These are phyloP conservation scores for Cossypha niveicapilla DNA, from an alignment of 2,797 vertebrate species.

Conservation along the genomic window DNA sequence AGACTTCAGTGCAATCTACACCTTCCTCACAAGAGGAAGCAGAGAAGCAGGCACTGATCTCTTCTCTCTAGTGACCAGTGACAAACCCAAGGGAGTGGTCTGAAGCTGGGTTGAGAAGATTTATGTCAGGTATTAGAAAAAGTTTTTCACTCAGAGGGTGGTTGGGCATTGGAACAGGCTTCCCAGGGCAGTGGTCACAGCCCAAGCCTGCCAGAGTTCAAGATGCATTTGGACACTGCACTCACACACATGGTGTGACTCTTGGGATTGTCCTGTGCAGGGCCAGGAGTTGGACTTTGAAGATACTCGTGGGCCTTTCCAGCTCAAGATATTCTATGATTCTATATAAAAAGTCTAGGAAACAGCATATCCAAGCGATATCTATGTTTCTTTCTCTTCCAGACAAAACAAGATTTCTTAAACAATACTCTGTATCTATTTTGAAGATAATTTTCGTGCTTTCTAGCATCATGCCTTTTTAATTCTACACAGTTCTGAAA, in stretches of 20 bases:
- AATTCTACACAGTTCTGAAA: background rate
- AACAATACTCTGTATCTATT: background rate
- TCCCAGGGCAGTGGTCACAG: background rate
- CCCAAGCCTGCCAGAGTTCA: background rate
- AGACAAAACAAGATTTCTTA: background rate
- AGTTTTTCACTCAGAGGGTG: background rate
- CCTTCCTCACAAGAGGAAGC: background rate
- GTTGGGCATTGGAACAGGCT: background rate
- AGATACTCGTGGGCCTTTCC: background rate
- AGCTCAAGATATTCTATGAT: background rate
- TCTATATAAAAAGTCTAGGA: background rate
- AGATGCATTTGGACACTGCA: background rate
- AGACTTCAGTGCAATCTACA: background rate
- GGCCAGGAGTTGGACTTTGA: background rate
- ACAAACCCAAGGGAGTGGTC: rapidly evolving
- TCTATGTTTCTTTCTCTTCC: background rate
- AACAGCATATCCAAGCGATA: background rate
- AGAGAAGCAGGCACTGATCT: background rate
- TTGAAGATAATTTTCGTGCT: background rate
- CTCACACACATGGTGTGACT: background rate
- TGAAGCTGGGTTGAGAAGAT: background rate
- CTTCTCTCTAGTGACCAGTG: background rate
- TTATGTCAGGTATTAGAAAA: background rate
- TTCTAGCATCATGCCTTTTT: background rate
- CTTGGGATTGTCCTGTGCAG: background rate